phyloP scores from a whole-genome alignment of 2,113 vertebrate genomes.

The Solea solea region DNA sequence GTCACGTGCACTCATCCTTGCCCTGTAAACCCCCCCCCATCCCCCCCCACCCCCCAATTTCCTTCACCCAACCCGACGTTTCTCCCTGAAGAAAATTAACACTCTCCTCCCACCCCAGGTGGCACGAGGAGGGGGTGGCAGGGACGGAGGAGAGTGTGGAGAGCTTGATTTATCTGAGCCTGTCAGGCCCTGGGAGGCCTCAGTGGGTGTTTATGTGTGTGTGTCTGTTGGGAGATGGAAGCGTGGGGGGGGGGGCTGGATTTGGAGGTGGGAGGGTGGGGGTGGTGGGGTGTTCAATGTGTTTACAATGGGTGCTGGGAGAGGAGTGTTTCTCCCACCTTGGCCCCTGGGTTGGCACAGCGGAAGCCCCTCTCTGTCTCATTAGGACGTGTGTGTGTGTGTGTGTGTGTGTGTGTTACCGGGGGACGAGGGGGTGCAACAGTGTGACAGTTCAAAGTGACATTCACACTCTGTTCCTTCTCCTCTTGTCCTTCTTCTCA shows the following conservation, averaged over 20 bases:
- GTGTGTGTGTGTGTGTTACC: slow-evolving; percentile 33
- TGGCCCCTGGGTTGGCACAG: slow-evolving; percentile 85
- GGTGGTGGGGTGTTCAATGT: slow-evolving; percentile 26
- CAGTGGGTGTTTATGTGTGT: slow-evolving; percentile 61
- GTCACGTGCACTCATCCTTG: not conserved
- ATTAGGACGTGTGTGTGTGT: slow-evolving; percentile 78
- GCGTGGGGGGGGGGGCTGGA: not conserved
- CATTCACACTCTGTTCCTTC: slow-evolving; percentile 82
- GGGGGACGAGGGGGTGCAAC: slow-evolving; percentile 49
- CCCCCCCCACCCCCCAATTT: slow-evolving; percentile 29
- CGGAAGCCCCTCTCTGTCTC: slow-evolving; percentile 85
- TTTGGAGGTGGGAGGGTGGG: not conserved
- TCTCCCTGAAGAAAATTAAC: slow-evolving; percentile 86
- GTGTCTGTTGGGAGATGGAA: slow-evolving; percentile 11
- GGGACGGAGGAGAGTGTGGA: slow-evolving; percentile 79
- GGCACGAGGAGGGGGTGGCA: slow-evolving; percentile 79
- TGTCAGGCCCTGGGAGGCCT: slow-evolving; percentile 88
- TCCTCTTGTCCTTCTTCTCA: slow-evolving; percentile 68
- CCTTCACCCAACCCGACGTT: slow-evolving; percentile 47
- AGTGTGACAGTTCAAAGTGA: slow-evolving; percentile 88
- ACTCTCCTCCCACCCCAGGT: slow-evolving; percentile 86
- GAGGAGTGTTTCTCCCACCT: slow-evolving; percentile 83
- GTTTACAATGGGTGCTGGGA: slow-evolving; percentile 73
- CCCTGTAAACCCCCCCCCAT: slow-evolving; percentile 15
- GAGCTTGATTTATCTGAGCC: slow-evolving; percentile 89